These are phyloP conservation scores for Hyles lineata DNA, from an alignment of 2,888 invertebrate species.

Conservation along the genomic window DNA sequence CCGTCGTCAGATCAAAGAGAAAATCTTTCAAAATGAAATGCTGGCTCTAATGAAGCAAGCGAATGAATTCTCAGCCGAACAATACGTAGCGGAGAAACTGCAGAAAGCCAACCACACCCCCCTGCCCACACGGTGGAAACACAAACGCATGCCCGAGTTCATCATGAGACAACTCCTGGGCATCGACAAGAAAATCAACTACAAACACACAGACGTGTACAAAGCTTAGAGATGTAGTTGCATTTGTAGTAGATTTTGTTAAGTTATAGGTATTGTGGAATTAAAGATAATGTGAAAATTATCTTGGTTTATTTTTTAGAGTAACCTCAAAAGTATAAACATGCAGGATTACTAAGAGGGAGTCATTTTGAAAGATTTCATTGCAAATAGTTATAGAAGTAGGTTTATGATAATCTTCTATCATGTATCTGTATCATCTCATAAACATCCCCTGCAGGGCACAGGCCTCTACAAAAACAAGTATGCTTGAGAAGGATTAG, in stretches of 20 bases:
- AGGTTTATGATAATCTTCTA: too few species aligned
- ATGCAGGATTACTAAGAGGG: too few species aligned
- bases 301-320: too few species aligned
- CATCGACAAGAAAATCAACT: slow-evolving; percentile 83
- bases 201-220: slow-evolving; percentile 77
- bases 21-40: slow-evolving; percentile 89
- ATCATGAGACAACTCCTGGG: slow-evolving; percentile 88
- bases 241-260: slow-evolving; percentile 32
- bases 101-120: slow-evolving; percentile 85
- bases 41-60: slow-evolving; percentile 89
- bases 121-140: slow-evolving; percentile 84
- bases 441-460: too few species aligned
- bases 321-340: too few species aligned
- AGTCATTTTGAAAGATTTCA: too few species aligned
- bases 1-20: slow-evolving; percentile 90
- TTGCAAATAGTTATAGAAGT: too few species aligned
- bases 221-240: slow-evolving; percentile 60
- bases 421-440: too few species aligned
- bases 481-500: too few species aligned
- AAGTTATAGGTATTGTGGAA: slow-evolving; percentile 34
- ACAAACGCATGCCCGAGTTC: slow-evolving; percentile 87
- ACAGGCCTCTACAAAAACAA: too few species aligned
- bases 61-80: slow-evolving; percentile 90
- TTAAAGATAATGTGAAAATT: neutral
- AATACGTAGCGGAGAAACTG: slow-evolving; percentile 88